These are phyloP conservation scores for Peromyscus attwateri DNA, from an alignment of 2,797 vertebrate genomes.

Conservation along the genomic window DNA sequence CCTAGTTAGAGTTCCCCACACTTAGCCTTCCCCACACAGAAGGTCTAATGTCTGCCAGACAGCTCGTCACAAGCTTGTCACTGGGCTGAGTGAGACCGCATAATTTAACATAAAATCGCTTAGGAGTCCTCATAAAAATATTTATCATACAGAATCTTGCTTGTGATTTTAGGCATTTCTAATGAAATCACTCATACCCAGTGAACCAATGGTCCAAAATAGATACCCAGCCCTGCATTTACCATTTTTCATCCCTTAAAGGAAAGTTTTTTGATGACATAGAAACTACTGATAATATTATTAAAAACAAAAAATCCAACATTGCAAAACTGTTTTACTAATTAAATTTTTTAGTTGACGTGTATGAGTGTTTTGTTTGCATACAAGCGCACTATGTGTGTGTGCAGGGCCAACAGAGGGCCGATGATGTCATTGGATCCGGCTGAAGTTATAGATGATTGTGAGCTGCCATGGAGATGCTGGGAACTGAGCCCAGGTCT, in stretches of 20 bases:
- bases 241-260: slow-evolving; percentile 12
- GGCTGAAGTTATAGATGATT: background rate
- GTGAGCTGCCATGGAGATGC: background rate
- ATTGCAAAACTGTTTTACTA: background rate
- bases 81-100: background rate
- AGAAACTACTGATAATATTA: background rate
- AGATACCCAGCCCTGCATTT: slow-evolving; percentile 15
- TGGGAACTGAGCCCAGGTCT: background rate
- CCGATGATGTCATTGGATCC: background rate
- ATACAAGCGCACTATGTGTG: background rate
- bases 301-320: background rate
- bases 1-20: background rate
- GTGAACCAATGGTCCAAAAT: slow-evolving; percentile 53
- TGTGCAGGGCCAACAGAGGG: background rate
- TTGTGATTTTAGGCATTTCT: slow-evolving; percentile 56
- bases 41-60: background rate
- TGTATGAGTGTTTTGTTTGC: background rate
- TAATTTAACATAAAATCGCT: slow-evolving; percentile 29
- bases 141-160: slow-evolving; percentile 21
- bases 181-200: slow-evolving; percentile 58
- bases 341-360: background rate
- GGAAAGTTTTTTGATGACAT: background rate
- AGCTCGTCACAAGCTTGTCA: background rate
- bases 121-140: slow-evolving; percentile 49
- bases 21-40: background rate